Base-by-base conservation (phyloP, 1,140 invertebrate species). In the Melipona quadrifasciata region DNA sequence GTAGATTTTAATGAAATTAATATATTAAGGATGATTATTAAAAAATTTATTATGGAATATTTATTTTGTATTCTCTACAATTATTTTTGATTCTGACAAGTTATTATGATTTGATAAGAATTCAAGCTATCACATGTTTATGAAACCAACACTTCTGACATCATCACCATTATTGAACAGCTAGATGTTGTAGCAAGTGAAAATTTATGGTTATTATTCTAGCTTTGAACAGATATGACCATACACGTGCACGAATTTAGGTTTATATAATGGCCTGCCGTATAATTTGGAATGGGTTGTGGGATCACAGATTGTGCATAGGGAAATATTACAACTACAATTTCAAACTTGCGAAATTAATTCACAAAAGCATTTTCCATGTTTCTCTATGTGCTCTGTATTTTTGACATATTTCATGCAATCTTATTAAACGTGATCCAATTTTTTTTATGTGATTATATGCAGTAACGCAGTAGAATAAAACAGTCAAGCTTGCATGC, bases 201-300 rank as follows among this genome's bases (percentile, higher is more conserved):
- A 75, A 64, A 64, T 64, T 77, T 64, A 64, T 19, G 58, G 65
- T 51, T 39, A 51, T 6, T 11, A 51, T 78, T 51, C 75, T 27
- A 47, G 53, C 16, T 55, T 12, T 24, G 47, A n/a, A 47, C 31
- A 71, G 78, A 80, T 77, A 77, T 39, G 64, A 58, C 58, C 78
- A 34, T 57, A n/a, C 58, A 77, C 39, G 34, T 77, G 78, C 53
- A 57, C 78, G 67, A 80, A 71, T 80, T 70, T 71, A 58, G 27
- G 67, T 71, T 70, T 39, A 65, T 80, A 53, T 80, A 70, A 80
- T 80, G 34, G 47, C 17, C 67, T 34, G 47, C 31, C 31, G 31
- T 21, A 19, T 10, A 80, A 80, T 71, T 71, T 39, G 31, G 47
- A 39, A 24, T 80, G 78, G n/a, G 34, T 71, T 24, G 21, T 67